Percentiles rank a stretch among this genome's conserved stretches.
Evolutionary conservation across 2,797 vertebrate genomes (phyloP).

Genomic region (Tragopan temminckii): DNA sequence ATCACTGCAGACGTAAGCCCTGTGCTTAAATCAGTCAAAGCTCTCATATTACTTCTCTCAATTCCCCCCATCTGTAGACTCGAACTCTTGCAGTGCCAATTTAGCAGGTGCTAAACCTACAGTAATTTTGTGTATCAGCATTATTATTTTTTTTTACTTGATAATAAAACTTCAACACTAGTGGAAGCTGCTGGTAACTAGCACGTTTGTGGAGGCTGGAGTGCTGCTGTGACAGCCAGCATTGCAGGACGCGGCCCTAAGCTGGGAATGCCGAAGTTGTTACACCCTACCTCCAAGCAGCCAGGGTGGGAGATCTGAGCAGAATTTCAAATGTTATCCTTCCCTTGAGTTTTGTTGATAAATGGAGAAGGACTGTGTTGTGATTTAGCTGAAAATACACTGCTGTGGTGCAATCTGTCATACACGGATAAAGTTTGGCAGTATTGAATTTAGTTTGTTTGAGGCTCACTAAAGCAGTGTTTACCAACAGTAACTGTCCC

Average conservation of each 20-base stretch:
- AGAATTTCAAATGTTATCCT: constrained; percentile 3
- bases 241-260: constrained; percentile 46
- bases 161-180: constrained; percentile 22
- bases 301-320: background rate
- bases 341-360: background rate
- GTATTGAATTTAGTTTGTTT: background rate
- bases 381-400: background rate
- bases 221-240: constrained; percentile 50
- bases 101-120: constrained; percentile 44
- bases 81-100: background rate
- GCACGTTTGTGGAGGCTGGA: background rate
- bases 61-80: background rate
- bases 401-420: background rate
- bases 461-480: background rate
- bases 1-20: background rate
- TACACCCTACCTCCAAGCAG: background rate
- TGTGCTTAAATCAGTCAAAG: constrained; percentile 29
- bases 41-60: background rate
- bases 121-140: constrained; percentile 47
- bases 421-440: background rate
- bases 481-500: background rate
- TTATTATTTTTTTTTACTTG: constrained; percentile 31
- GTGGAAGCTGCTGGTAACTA: constrained; percentile 36
- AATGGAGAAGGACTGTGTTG: background rate
- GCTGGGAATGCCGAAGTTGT: constrained; percentile 54